Percentiles rank a stretch among this genome's conserved stretches.
Evolutionary conservation across 2,113 vertebrate species (phyloP).

Genomic region (Hipposideros armiger): DNA sequence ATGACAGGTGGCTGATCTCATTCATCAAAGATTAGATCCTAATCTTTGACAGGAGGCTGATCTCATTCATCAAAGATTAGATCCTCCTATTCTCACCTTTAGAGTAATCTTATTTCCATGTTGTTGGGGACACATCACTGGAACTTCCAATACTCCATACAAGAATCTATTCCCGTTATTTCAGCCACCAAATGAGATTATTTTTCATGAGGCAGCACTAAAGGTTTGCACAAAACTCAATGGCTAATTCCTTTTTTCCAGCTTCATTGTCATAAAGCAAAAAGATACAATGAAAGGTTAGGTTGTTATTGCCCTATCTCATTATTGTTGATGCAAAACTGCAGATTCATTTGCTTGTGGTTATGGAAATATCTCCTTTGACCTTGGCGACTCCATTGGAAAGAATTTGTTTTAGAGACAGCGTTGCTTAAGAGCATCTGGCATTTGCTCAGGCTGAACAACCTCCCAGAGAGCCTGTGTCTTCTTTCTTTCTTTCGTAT

Average conservation of each 20-base stretch:
- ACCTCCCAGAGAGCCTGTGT: not conserved
- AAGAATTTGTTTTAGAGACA: slow-evolving; percentile 29
- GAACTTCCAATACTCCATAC: not conserved
- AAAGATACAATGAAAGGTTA: slow-evolving; percentile 4
- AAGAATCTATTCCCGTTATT: not conserved
- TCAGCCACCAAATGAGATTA: not conserved
- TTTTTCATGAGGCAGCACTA: not conserved
- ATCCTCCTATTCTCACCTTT: not conserved
- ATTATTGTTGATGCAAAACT: slow-evolving; percentile 28
- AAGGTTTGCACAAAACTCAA: not conserved
- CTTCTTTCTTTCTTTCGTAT: not conserved
- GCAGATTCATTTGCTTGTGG: slow-evolving; percentile 6
- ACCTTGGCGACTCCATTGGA: slow-evolving; percentile 6
- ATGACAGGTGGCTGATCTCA: not conserved
- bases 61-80: not conserved
- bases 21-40: not conserved
- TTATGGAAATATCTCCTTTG: slow-evolving; percentile 54
- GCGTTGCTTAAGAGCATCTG: slow-evolving; percentile 14
- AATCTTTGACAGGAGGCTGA: not conserved
- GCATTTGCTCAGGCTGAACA: not conserved
- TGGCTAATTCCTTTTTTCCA: not conserved
- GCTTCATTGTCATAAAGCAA: not conserved
- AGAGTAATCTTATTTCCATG: not conserved
- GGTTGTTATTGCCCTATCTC: not conserved
- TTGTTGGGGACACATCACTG: not conserved